Percentiles rank a stretch among this genome's conserved stretches.
Evolutionary conservation across 92 coral and sea anemone genomes (phyloP).

Genomic region (Galaxea fascicularis): DNA sequence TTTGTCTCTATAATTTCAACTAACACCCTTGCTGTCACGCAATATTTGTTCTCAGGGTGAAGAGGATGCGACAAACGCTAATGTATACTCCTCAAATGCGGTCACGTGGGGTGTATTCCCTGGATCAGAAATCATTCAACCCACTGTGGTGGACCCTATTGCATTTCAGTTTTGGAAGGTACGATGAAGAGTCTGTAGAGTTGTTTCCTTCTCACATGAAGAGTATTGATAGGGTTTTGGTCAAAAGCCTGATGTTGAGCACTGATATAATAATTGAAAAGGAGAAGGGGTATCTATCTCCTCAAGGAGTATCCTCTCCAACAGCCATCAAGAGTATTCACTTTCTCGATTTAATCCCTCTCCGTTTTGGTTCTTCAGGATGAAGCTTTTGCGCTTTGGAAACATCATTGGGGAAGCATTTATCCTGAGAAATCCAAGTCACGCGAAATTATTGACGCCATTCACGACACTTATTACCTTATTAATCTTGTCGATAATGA

Average conservation of each 20-base stretch:
- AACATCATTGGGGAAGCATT: slow-evolving; percentile 86
- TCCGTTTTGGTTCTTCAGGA: slow-evolving; percentile 53
- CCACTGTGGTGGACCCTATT: slow-evolving; percentile 89
- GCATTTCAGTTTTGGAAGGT: slow-evolving; percentile 90
- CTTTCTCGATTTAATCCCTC: too few species aligned
- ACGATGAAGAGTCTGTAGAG: too few species aligned
- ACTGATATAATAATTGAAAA: too few species aligned
- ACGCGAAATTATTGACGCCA: slow-evolving; percentile 66
- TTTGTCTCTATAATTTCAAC: background rate
- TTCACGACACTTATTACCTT: slow-evolving; percentile 77
- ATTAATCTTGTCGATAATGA: slow-evolving; percentile 88
- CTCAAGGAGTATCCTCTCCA: too few species aligned
- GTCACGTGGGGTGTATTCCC: slow-evolving; percentile 95
- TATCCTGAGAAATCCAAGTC: slow-evolving; percentile 82
- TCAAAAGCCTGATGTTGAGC: too few species aligned
- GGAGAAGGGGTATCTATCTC: too few species aligned
- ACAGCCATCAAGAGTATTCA: too few species aligned
- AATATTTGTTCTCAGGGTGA: slow-evolving; percentile 49
- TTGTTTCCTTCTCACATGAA: too few species aligned
- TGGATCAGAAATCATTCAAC: slow-evolving; percentile 83
- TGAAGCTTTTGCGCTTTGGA: slow-evolving; percentile 88
- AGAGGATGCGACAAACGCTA: slow-evolving; percentile 78
- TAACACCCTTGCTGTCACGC: background rate
- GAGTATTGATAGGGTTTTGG: too few species aligned
- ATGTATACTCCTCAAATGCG: slow-evolving; percentile 72